phyloP scores from a whole-genome alignment of 2,888 invertebrate species.

The Amphipyra tragopoginis region DNA sequence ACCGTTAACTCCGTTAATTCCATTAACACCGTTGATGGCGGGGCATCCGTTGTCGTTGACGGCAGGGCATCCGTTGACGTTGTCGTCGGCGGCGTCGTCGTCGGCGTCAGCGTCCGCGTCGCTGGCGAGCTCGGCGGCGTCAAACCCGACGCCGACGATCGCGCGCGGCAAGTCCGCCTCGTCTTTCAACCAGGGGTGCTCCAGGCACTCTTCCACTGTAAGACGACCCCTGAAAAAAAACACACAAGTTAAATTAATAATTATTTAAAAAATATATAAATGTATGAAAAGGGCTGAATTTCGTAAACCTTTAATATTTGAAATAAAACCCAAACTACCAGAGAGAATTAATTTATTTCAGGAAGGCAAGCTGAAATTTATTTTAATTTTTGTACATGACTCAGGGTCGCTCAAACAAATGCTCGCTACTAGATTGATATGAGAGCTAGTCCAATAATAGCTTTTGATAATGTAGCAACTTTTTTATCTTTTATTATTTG shows the following conservation, averaged over 20 bases:
- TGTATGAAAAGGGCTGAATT: too few species aligned
- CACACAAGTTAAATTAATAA: slow-evolving; percentile 2
- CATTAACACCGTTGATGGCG: slow-evolving; percentile 34
- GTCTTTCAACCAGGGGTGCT: slow-evolving; percentile 96
- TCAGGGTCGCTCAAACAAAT: too few species aligned
- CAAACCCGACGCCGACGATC: slow-evolving; percentile 83
- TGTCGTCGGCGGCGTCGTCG: slow-evolving; percentile 64
- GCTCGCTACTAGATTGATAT: too few species aligned
- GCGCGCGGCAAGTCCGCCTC: slow-evolving; percentile 88
- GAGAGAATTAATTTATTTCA: too few species aligned
- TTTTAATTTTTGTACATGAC: too few species aligned
- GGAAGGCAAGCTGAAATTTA: too few species aligned
- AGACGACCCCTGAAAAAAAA: slow-evolving; percentile 94
- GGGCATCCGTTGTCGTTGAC: slow-evolving; percentile 60
- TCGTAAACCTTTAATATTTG: too few species aligned
- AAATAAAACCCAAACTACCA: too few species aligned
- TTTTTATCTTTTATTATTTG: too few species aligned
- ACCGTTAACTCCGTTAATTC: slow-evolving; percentile 44
- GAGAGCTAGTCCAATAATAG: too few species aligned
- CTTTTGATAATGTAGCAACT: too few species aligned
- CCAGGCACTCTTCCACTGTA: slow-evolving; percentile 96
- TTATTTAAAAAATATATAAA: too few species aligned
- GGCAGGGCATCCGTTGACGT: slow-evolving; percentile 58
- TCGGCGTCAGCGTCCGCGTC: slow-evolving; percentile 71
- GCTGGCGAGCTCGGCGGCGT: slow-evolving; percentile 69